A percentile compares a stretch with the other conserved stretches of the same genome.
These are phyloP conservation scores for Xiphophorus maculatus DNA, from an alignment of 2,113 vertebrate species.

Conservation along the genomic window DNA sequence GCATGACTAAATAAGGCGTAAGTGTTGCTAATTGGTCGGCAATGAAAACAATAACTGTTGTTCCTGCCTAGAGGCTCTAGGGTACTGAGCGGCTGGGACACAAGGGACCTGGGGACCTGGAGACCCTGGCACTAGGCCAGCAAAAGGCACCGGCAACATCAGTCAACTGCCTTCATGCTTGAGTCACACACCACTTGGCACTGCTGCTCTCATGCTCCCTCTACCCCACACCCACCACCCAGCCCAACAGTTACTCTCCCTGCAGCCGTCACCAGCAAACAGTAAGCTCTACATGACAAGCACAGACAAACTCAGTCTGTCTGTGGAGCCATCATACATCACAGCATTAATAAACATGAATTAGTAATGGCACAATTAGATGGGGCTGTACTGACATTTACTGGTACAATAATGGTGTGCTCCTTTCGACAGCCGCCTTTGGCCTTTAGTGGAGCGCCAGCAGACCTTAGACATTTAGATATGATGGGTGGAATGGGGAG, in stretches of 20 bases:
- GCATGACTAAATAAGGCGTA: constrained; percentile 84
- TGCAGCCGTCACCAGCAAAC: constrained; percentile 50
- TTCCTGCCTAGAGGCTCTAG: constrained; percentile 77
- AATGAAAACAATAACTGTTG: constrained; percentile 84
- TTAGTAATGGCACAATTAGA: constrained; percentile 81
- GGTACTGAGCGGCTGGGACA: constrained; percentile 56
- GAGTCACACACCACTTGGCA: constrained; percentile 72
- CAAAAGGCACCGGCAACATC: constrained; percentile 69
- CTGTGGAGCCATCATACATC: constrained; percentile 72
- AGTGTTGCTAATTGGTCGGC: constrained; percentile 82
- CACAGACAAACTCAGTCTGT: constrained; percentile 60
- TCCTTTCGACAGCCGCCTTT: constrained; percentile 47
- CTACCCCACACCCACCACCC: constrained; percentile 59
- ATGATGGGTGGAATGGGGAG: constrained; percentile 16
- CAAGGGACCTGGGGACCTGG: constrained; percentile 64
- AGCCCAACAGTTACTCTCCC: constrained; percentile 37
- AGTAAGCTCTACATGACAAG: constrained; percentile 64
- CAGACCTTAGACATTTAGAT: constrained; percentile 50
- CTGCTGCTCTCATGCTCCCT: constrained; percentile 54
- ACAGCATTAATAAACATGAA: constrained; percentile 79
- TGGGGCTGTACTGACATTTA: constrained; percentile 73
- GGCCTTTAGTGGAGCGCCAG: constrained; percentile 37
- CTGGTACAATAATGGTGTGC: constrained; percentile 64
- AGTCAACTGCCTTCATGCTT: constrained; percentile 63
- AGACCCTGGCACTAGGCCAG: constrained; percentile 78